Evolutionary conservation across 2,888 invertebrate species (phyloP).

Genomic region (Heliconius ethilla): DNA sequence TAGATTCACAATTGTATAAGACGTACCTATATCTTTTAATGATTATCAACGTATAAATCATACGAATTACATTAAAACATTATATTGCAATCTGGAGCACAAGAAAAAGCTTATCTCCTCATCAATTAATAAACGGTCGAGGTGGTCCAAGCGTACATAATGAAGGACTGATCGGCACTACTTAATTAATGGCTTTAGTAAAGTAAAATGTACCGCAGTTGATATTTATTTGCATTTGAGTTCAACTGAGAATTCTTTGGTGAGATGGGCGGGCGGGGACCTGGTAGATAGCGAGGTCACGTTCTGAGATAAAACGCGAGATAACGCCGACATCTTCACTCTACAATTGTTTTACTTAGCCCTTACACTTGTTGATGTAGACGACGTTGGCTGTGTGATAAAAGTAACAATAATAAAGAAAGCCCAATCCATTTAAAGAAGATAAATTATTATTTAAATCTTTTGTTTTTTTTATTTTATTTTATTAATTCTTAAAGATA

Average conservation of each 20-base stretch:
- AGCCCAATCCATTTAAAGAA: background rate
- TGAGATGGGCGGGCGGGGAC: conserved; percentile 74
- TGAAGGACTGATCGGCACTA: conserved; percentile 70
- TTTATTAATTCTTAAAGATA: background rate
- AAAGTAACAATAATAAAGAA: conserved; percentile 13
- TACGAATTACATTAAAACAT: conserved; percentile 31
- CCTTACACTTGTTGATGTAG: conserved; percentile 45
- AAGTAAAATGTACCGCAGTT: conserved; percentile 50
- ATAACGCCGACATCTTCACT: conserved; percentile 71
- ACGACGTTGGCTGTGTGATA: conserved; percentile 34
- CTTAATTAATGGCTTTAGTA: conserved; percentile 72
- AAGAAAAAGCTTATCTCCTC: conserved; percentile 60
- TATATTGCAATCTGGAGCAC: conserved; percentile 39
- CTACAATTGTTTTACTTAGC: conserved; percentile 65
- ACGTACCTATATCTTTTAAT: conserved; percentile 26
- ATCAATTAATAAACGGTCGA: conserved; percentile 78
- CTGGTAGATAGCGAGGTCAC: conserved; percentile 75
- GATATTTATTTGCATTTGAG: conserved; percentile 58
- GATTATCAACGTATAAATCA: conserved; percentile 40
- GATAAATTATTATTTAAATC: background rate
- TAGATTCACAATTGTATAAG: background rate
- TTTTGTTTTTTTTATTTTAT: background rate
- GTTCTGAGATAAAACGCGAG: conserved; percentile 73
- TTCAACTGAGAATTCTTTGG: conserved; percentile 49
- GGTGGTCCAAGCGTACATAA: conserved; percentile 76